Evolutionary conservation across 2,888 invertebrate genomes (phyloP), one percentile per base, ranked within the genome.

Genomic region (Drosophila testacea): DNA sequence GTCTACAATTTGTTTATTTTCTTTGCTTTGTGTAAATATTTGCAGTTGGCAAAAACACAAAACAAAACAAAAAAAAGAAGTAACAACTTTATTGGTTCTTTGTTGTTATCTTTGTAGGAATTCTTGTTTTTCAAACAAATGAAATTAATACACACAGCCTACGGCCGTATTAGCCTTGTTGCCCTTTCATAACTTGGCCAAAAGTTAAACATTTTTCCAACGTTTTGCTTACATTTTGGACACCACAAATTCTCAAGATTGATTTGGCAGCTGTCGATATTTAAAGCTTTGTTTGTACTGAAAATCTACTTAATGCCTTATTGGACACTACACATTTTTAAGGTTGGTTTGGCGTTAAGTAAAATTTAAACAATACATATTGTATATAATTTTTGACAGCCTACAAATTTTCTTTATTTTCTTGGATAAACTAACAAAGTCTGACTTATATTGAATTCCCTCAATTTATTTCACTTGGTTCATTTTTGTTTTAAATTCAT

Each of bases 21-120:
- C 62, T 68, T 65, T 72, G 60, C 62, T 57, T 48, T 46, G 28
- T 50, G 42, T 60, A 72, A 72, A 72, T 72, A 69, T 65, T 72
- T 61, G 61, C 64, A 56, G 51, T 60, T 63, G 38, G 55, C 59
- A 60, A 63, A 63, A 62, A 11, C 16, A 16, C 16, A 52, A 63
- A 63, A 22, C 3, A 22, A 22, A 22, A 22, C 22, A 22, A 22
- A 22, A 22, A 16, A 16, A 22, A 22, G 22, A 22, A 52, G 55
- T 56, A 46, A 64, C 69, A 64, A 60, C 56, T 62, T 68, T 28
- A 62, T 54, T 52, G 46, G 7, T 38, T 36, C 48, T 56, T 64
- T 48, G 48, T 38, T 59, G 50, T 46, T 50, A 41, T 51, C 41
- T 11, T 51, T 41, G 27, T 32, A 51, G 39, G 65, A 50, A 56